These are phyloP conservation scores for Gobiocypris rarus DNA, from an alignment of 2,113 vertebrate genomes.

Conservation along the genomic window DNA sequence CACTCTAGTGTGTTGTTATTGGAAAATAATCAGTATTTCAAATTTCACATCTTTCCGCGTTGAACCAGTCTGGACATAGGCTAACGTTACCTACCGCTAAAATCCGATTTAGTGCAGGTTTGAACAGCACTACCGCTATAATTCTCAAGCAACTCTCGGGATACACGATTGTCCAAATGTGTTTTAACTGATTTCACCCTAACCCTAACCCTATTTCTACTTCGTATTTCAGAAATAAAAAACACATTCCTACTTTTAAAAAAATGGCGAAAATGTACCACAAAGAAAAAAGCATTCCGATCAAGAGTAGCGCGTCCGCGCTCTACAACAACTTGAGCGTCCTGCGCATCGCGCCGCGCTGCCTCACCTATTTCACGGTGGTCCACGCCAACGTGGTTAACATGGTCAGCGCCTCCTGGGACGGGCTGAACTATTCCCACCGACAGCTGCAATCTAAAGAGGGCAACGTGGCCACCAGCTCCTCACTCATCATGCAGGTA, in stretches of 20 bases:
- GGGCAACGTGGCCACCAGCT: conserved; percentile 75
- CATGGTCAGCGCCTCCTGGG: conserved; percentile 83
- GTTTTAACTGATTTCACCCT: not conserved
- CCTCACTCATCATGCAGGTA: conserved; percentile 88
- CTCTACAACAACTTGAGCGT: conserved; percentile 92
- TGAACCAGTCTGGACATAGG: not conserved
- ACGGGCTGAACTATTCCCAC: conserved; percentile 82
- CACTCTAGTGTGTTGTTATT: not conserved
- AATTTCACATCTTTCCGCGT: not conserved
- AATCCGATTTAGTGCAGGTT: conserved; percentile 12
- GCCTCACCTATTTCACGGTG: conserved; percentile 81
- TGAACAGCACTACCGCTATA: not conserved
- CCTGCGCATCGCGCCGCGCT: conserved; percentile 75
- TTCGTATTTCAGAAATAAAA: conserved; percentile 12
- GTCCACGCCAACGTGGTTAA: conserved; percentile 86
- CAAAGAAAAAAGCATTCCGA: conserved; percentile 81
- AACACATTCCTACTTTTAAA: not conserved
- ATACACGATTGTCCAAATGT: not conserved
- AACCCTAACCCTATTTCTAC: too few species aligned
- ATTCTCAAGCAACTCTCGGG: not conserved
- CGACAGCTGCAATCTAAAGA: conserved; percentile 89
- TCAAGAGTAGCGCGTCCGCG: conserved; percentile 84
- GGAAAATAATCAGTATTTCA: not conserved
- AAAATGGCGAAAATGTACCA: conserved; percentile 79
- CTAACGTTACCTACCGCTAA: not conserved